Evolutionary conservation across 2,888 invertebrate species (phyloP), one percentile per base, ranked within the genome.

Genomic region (Harpagoxenus sublaevis): DNA sequence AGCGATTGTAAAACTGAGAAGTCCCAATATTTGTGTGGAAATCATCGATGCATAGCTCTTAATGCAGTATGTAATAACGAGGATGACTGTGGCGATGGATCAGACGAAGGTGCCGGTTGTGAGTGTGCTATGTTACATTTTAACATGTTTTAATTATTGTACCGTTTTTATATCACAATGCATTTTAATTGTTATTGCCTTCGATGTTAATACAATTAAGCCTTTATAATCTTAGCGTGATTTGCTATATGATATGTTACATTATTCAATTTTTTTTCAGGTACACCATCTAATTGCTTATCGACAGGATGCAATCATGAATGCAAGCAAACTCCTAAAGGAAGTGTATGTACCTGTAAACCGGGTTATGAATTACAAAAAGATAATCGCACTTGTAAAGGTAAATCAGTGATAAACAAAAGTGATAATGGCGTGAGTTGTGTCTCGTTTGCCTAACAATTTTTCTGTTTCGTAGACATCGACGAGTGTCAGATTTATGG

Each of bases 401-500:
- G 93, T 93, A 90, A 86, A 57, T 74, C 5, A 9, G 0, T 18
- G 5, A 23, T 48, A 45, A 55, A 18, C 2, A 39, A 57, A 57
- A 62, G 2, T 31, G 45, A 39, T 45, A 60, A 71, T 65, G 10
- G 12, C 35, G 28, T 9, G 35, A 5, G 1, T 23, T 2, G 4
- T 2, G 8, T 28, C 1, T 23, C n/a, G 0, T n/a, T 57, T 28
- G 18, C 8, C 10, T 57, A 39, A 86, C 94, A 81, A 93, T 55
- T 79, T 23, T 23, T 23, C 0, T 23, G 23, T 23, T 23, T 23
- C 23, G 23, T 23, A 23, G 97, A 97, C 89, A 95, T 97, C 4
- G 95, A 98, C 92, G 97, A 97, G 91, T 98, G 98, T 89, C 94
- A 96, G 53, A 93, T 94, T 0, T 96, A 95, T 86, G 97, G 97